phyloP scores from a whole-genome alignment of 1,140 invertebrate species.

The Phymorhynchus buccinoides region DNA sequence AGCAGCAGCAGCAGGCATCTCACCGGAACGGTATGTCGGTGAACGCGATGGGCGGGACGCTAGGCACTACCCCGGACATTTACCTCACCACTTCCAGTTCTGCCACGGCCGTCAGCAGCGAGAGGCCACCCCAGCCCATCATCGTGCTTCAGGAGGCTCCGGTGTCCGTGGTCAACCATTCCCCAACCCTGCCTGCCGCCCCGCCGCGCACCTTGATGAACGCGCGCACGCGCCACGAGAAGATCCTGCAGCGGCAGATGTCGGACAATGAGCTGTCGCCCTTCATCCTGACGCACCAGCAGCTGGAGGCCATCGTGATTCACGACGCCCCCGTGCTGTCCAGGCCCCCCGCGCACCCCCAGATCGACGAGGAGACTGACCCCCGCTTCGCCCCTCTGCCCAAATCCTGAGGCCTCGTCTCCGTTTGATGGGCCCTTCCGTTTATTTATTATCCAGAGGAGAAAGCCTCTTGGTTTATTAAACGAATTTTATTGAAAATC shows the following conservation, averaged over 20 bases:
- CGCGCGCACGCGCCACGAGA: constrained; percentile 58
- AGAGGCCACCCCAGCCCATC: constrained; percentile 52
- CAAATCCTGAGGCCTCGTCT: constrained; percentile 14
- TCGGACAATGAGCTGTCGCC: constrained; percentile 62
- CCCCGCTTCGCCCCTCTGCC: constrained; percentile 20
- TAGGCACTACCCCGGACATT: constrained; percentile 8
- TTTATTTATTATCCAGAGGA: no score
- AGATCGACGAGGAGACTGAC: neutral
- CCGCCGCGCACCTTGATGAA: constrained; percentile 50
- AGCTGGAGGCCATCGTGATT: constrained; percentile 65
- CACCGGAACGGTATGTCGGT: constrained; percentile 24
- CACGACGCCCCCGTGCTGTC: constrained; percentile 54
- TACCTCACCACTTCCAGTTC: constrained; percentile 24
- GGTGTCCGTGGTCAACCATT: constrained; percentile 46
- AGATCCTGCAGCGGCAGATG: constrained; percentile 60
- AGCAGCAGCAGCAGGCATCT: neutral
- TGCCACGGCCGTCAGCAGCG: no score
- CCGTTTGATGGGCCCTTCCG: no score
- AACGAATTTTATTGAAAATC: no score
- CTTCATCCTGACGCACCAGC: constrained; percentile 59
- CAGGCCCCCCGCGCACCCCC: neutral
- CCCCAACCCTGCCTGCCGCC: constrained; percentile 41
- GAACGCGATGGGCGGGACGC: constrained; percentile 1
- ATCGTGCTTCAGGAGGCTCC: constrained; percentile 63
- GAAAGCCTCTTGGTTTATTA: no score